Conservation (phyloP, 2,797 vertebrate genomes). For the Arctocebus calabarensis region DNA sequence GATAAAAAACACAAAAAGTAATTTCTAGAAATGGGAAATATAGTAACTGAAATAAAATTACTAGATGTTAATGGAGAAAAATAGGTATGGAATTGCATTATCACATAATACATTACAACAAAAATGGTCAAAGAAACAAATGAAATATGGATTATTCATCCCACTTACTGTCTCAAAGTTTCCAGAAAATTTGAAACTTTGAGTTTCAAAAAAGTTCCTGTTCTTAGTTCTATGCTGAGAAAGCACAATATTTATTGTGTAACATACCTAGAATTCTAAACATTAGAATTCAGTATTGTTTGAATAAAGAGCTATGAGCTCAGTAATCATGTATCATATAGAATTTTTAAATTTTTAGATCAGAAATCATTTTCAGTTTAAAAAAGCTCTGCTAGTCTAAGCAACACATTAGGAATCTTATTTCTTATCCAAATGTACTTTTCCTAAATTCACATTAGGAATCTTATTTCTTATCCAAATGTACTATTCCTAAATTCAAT, state of each 20-base stretch:
- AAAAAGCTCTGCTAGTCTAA: neutral
- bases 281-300: neutral
- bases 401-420: neutral
- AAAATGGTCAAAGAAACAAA: neutral
- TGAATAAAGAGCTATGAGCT: neutral
- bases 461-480: neutral
- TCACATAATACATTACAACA: neutral
- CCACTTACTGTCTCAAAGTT: neutral
- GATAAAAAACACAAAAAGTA: neutral
- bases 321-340: neutral
- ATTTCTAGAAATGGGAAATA: conserved; percentile 1
- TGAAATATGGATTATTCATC: neutral
- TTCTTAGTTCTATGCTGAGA: too few species aligned
- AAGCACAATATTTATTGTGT: too few species aligned
- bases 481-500: neutral
- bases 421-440: too few species aligned
- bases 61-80: neutral
- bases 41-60: neutral
- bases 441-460: neutral
- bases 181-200: neutral
- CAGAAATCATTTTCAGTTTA: neutral
- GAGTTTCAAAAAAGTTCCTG: too few species aligned
- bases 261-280: too few species aligned
- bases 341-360: conserved; percentile 1
- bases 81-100: neutral